Evolutionary conservation across 2,797 vertebrate species (phyloP).

Genomic region (Coregonus suidteri): DNA sequence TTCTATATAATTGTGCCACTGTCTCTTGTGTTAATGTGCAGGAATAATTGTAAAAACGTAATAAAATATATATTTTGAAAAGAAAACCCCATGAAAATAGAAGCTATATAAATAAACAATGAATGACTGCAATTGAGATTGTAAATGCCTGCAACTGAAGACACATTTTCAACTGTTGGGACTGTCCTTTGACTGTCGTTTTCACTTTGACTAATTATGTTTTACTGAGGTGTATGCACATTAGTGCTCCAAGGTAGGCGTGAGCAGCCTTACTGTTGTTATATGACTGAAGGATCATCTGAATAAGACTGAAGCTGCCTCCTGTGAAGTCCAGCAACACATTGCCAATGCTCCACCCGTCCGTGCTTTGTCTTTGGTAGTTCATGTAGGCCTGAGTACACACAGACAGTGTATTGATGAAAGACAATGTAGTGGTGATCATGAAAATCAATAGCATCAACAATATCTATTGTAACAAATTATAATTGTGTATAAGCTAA

Average conservation of each 20-base stretch:
- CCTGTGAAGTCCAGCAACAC: constrained; percentile 93
- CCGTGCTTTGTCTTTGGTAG: constrained; percentile 86
- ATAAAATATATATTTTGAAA: neutral
- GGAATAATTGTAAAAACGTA: no score
- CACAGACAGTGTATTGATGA: neutral
- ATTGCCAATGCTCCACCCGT: constrained; percentile 95
- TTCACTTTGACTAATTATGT: no score
- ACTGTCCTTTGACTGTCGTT: no score
- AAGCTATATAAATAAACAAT: neutral
- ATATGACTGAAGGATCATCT: constrained; percentile 94
- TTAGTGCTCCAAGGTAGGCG: neutral
- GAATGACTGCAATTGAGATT: neutral
- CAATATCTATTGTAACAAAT: neutral
- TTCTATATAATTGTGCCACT: no score
- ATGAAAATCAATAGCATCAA: neutral
- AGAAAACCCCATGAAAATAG: neutral
- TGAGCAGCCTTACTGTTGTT: constrained; percentile 84
- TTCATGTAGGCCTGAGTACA: constrained; percentile 89
- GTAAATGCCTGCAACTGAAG: no score
- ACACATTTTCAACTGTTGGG: no score
- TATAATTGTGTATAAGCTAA: neutral
- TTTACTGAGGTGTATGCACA: no score
- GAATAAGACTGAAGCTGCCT: constrained; percentile 89
- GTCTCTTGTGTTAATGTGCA: no score
- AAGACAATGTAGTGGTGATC: no score